Base-by-base conservation (phyloP, 2,888 invertebrate species). In the Hofmannophila pseudospretella region DNA sequence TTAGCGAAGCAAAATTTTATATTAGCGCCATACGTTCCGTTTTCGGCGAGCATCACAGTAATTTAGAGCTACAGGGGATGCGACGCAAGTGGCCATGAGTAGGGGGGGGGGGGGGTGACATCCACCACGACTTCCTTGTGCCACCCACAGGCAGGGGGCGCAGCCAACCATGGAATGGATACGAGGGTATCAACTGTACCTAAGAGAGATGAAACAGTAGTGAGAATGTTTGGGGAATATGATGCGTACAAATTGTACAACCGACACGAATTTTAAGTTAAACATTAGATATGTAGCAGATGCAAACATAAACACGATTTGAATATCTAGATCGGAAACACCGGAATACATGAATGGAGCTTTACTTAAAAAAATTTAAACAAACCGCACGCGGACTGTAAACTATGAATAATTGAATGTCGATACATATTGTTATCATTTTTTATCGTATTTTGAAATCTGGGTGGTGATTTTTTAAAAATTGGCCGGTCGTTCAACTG, bases 401-500 rank as follows among this genome's bases (percentile, higher is more conserved):
- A 61, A 62, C 58, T 58, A 68, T 79, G 70, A 72, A 78, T 82
- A 50, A 82, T 82, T 70, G 70, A 80, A 50, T 57, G 38, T 43
- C 51, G 47, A 58, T 67, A 53, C 54, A 70, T 69, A 51, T 45
- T 47, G 72, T 77, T 73, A 66, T 54, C 63, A 74, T 78, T 72
- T 74, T 71, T 65, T 62, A 56, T 49, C 56, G 3, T 28, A 42
- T 51, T 66, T 69, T 59, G 51, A 73, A 66, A 80, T 73, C 70
- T 78, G 67, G 77, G 75, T 71, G 66, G 60, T 54, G 70, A 66
- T 68, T 61, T 53, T 74, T 74, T 72, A 79, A 70, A 82, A 71
- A 68, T 73, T 74, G 73, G 78, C 51, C 75, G 84, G 81, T 71
- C 85, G 45, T 79, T 85, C 70, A 80, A 70, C 85, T 58, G 2